Base-by-base conservation (phyloP, 2,797 vertebrate genomes). In the Hypotaenidia philippensis region DNA sequence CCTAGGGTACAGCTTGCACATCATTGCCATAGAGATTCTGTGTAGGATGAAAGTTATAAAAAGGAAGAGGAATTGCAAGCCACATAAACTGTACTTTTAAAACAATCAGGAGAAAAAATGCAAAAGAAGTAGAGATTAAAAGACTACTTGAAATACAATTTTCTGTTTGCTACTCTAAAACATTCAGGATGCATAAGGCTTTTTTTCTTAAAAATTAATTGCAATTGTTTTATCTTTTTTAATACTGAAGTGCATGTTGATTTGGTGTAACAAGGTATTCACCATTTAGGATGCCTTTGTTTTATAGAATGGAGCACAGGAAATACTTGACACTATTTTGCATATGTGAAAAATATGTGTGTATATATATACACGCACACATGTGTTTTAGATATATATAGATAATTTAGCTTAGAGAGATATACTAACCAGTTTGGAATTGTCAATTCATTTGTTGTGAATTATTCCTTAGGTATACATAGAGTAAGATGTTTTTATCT, bases 1-100 rank as follows among this genome's bases (percentile, higher is more conserved):
- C 38, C 12, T 47, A 34, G 53, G n/a, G 41, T 78, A 55, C 55
- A 55, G 38, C 21, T 84, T 89, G 47, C 61, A 84, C 92, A 81
- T 56, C 18, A 27, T 22, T 50, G 38, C 66, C 18, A 27, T 40
- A 79, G 87, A 79, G 65, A 66, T 83, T 70, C 78, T 86, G 31
- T 86, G 64, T 88, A 63, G 63, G 87, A 71, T 52, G 40, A 21
- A 68, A 69, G 17, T 83, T 78, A 45, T 22, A 52, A 85, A 94
- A 50, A 56, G 45, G 71, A 82, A 81, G 89, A 83, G 25, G 13
- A 71, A 74, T 77, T 41, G 36, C 23, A 81, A 90, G 75, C 9
- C 6, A 32, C 22, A 32, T 27, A 40, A 83, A 34, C 27, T 7
- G 14, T 68, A 15, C 5, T 60, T 83, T 65, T 59, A 31, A 25